Percentiles rank a stretch among this genome's conserved stretches.
These are phyloP conservation scores for Brienomyrus longianalis DNA, from an alignment of 2,113 vertebrate genomes.

Conservation along the genomic window DNA sequence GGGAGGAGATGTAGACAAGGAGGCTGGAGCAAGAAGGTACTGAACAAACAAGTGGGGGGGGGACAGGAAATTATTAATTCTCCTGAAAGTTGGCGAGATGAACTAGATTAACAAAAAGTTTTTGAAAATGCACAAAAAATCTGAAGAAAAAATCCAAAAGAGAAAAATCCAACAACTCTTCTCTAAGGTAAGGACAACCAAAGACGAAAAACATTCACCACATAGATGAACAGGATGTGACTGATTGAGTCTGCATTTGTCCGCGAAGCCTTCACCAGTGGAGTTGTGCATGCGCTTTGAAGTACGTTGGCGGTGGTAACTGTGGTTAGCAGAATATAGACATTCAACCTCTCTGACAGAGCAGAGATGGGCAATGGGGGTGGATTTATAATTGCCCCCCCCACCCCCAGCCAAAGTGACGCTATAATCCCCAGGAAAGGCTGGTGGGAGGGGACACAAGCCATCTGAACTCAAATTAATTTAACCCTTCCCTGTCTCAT, in stretches of 20 bases:
- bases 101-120: constrained; percentile 3
- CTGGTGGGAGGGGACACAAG: constrained; percentile 47
- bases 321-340: constrained; percentile 49
- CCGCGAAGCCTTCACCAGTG: constrained; percentile 43
- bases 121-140: constrained; percentile 23
- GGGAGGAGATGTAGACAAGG: constrained; percentile 21
- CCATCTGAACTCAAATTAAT: constrained; percentile 57
- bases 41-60: neutral
- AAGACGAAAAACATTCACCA: constrained; percentile 13
- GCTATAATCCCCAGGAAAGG: constrained; percentile 57
- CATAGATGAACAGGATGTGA: constrained; percentile 31
- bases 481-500: constrained; percentile 41
- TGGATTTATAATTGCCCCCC: constrained; percentile 64
- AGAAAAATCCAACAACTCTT: constrained; percentile 16
- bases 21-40: constrained; percentile 22
- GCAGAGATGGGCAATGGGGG: constrained; percentile 52
- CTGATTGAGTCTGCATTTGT: constrained; percentile 42
- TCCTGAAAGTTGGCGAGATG: constrained; percentile 36
- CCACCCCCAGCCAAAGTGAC: constrained; percentile 51
- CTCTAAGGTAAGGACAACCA: constrained; percentile 32
- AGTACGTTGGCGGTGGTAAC: constrained; percentile 47
- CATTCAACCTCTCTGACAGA: constrained; percentile 64
- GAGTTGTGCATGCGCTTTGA: constrained; percentile 35
- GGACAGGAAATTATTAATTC: constrained; percentile 30
- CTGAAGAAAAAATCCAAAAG: constrained; percentile 33